Conservation (phyloP, 1,140 invertebrate genomes). For the Chironomus striatipennis region DNA sequence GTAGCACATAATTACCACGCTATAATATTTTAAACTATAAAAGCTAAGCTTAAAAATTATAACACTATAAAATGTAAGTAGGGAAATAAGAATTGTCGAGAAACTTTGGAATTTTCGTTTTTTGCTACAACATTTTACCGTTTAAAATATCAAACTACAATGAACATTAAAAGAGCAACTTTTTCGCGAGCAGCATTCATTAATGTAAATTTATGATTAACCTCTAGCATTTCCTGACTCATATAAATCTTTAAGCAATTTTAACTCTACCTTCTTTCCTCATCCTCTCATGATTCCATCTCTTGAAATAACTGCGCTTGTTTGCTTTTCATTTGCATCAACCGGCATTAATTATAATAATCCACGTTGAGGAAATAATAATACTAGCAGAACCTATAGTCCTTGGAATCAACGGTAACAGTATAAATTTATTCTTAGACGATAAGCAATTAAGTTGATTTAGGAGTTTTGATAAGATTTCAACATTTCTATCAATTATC, state of each 20-base stretch:
- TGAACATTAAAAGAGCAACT: not conserved
- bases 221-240: not conserved
- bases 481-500: no score
- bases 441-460: not conserved
- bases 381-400: not conserved
- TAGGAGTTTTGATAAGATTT: not conserved
- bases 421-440: no score
- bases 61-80: constrained; percentile 2
- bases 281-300: no score
- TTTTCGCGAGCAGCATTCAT: constrained; percentile 6
- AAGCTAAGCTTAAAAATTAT: not conserved
- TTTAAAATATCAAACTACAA: not conserved
- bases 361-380: not conserved
- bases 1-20: not conserved
- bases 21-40: constrained; percentile 9
- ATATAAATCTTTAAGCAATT: constrained; percentile 6
- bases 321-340: no score
- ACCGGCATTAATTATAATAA: no score
- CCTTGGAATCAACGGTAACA: not conserved
- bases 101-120: constrained; percentile 3
- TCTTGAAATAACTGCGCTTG: no score
- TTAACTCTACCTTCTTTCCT: not conserved
- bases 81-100: not conserved
- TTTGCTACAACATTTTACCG: not conserved
- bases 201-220: constrained; percentile 15